phyloP scores from a whole-genome alignment of 2,797 vertebrate genomes.

The Dicrostonyx torquatus region DNA sequence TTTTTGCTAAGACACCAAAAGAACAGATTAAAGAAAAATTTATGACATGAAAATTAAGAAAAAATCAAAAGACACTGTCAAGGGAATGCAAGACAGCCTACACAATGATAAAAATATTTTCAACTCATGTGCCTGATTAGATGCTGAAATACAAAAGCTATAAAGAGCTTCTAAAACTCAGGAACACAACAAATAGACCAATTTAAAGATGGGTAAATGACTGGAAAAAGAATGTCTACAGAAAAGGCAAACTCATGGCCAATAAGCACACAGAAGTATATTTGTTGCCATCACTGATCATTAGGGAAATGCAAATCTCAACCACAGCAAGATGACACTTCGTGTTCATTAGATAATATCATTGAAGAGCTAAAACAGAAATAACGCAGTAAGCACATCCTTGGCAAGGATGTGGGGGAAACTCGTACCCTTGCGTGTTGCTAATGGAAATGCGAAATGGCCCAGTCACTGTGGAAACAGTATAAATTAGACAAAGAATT shows the following conservation, averaged over 20 bases:
- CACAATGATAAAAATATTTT: background rate
- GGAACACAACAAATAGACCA: background rate
- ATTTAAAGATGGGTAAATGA: background rate
- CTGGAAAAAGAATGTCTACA: background rate
- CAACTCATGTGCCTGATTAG: background rate
- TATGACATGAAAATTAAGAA: slow-evolving; percentile 1
- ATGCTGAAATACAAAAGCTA: background rate
- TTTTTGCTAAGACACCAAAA: background rate
- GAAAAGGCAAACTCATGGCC: background rate
- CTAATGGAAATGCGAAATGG: background rate
- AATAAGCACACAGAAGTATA: background rate
- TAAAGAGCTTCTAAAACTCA: background rate
- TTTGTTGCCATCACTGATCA: background rate
- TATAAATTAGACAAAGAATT: background rate
- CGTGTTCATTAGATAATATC: background rate
- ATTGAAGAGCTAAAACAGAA: background rate
- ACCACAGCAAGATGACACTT: background rate
- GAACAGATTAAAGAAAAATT: background rate
- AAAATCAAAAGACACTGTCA: background rate
- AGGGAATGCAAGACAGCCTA: background rate
- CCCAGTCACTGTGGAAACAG: background rate
- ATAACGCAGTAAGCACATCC: background rate
- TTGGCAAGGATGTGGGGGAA: background rate
- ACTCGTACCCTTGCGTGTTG: background rate
- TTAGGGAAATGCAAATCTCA: background rate